phyloP scores from a whole-genome alignment of 2,888 invertebrate species.

The Venusia cambrica region DNA sequence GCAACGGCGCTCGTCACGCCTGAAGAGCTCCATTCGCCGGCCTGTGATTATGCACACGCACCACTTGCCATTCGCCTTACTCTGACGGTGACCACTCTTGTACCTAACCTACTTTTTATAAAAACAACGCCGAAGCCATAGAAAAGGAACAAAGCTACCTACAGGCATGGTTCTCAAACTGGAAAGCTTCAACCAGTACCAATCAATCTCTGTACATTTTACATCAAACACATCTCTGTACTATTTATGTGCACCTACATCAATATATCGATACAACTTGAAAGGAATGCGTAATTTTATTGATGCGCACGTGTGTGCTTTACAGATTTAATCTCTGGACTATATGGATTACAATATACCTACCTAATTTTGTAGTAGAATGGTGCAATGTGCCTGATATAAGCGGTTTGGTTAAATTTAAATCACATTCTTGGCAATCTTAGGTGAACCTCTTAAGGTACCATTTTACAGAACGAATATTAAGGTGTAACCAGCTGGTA shows the following conservation, averaged over 20 bases:
- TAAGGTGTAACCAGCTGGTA: no score
- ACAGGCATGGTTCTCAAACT: slow-evolving; percentile 10
- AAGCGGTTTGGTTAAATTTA: no score
- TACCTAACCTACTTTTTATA: slow-evolving; percentile 65
- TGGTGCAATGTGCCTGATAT: slow-evolving; percentile 8
- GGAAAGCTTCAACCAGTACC: slow-evolving; percentile 15
- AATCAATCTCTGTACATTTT: slow-evolving; percentile 26
- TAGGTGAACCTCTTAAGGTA: no score
- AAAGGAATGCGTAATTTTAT: slow-evolving; percentile 35
- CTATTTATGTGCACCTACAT: slow-evolving; percentile 29
- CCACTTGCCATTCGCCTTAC: slow-evolving; percentile 51
- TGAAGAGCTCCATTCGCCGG: slow-evolving; percentile 40
- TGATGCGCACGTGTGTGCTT: slow-evolving; percentile 29
- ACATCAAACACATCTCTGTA: slow-evolving; percentile 28
- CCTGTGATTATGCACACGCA: slow-evolving; percentile 58
- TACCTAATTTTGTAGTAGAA: slow-evolving; percentile 2
- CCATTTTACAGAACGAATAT: no score
- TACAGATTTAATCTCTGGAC: slow-evolving; percentile 23
- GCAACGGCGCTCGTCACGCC: slow-evolving; percentile 50
- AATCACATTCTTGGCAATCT: no score
- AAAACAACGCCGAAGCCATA: slow-evolving; percentile 38
- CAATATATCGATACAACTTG: slow-evolving; percentile 31
- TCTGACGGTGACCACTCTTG: slow-evolving; percentile 40
- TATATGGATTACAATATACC: slow-evolving; percentile 7
- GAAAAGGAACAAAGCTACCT: slow-evolving; percentile 7